Conservation (phyloP, 2,888 invertebrate species). For the Chrysotoxum bicinctum region DNA sequence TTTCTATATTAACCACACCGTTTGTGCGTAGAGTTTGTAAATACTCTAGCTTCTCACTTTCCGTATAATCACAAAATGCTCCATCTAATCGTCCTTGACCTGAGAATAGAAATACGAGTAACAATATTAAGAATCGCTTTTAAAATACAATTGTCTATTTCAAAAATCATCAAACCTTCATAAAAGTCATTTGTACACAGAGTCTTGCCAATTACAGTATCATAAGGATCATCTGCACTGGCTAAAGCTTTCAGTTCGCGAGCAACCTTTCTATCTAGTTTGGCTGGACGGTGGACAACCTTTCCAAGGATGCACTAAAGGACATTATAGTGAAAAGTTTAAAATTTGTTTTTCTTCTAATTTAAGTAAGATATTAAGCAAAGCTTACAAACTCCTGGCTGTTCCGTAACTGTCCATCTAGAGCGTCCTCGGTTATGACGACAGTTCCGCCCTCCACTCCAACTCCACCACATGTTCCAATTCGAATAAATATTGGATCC, state of each 20-base stretch:
- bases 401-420: slow-evolving; percentile 92
- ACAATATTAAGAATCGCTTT: not conserved
- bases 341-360: not conserved
- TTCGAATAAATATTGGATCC: slow-evolving; percentile 95
- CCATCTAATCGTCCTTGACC: slow-evolving; percentile 98
- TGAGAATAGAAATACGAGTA: slow-evolving; percentile 1
- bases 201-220: slow-evolving; percentile 94
- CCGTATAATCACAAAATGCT: slow-evolving; percentile 96
- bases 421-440: slow-evolving; percentile 94
- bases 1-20: slow-evolving; percentile 97
- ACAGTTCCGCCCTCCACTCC: slow-evolving; percentile 97
- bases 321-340: not conserved
- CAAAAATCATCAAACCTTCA: slow-evolving; percentile 86
- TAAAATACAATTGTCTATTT: not conserved
- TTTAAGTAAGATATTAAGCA: not conserved
- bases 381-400: slow-evolving; percentile 90
- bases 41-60: slow-evolving; percentile 95
- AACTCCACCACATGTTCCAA: slow-evolving; percentile 96
- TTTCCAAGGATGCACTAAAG: slow-evolving; percentile 92
- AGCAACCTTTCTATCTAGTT: slow-evolving; percentile 90
- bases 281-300: slow-evolving; percentile 89
- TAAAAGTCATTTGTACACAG: slow-evolving; percentile 99
- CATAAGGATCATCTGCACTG: slow-evolving; percentile 90
- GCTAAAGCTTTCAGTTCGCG: slow-evolving; percentile 90
- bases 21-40: slow-evolving; percentile 87